Percentiles rank a stretch among this genome's conserved stretches.
phyloP scores from a whole-genome alignment of 2,888 invertebrate genomes.

The Napeogenes sylphis region DNA sequence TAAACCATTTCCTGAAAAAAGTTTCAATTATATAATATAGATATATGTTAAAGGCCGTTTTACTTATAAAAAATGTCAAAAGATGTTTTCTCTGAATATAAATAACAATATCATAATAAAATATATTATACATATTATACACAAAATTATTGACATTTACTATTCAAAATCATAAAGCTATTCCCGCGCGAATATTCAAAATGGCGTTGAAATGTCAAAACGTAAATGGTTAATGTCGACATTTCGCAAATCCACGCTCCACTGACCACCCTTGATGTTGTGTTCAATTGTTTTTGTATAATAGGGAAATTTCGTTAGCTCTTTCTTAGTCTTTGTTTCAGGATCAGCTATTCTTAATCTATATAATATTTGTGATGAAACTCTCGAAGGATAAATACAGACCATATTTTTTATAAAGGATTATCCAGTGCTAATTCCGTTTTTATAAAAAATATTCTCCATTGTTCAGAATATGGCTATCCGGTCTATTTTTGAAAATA shows the following conservation, averaged over 20 bases:
- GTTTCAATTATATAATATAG: too few species aligned
- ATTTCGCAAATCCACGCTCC: slow-evolving; percentile 35
- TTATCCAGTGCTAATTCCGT: too few species aligned
- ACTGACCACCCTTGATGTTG: slow-evolving; percentile 32
- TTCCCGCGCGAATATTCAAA: slow-evolving; percentile 25
- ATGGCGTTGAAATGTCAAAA: slow-evolving; percentile 42
- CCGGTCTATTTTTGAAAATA: too few species aligned
- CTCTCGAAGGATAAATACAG: too few species aligned
- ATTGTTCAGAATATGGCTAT: too few species aligned
- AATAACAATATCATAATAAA: too few species aligned
- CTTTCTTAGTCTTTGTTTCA: slow-evolving; percentile 14
- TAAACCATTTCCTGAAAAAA: too few species aligned
- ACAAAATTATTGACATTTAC: background rate
- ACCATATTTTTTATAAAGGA: too few species aligned
- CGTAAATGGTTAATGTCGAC: slow-evolving; percentile 37
- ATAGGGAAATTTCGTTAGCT: slow-evolving; percentile 36
- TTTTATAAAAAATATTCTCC: too few species aligned
- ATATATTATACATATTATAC: too few species aligned
- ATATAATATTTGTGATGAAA: too few species aligned
- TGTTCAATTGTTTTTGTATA: slow-evolving; percentile 40
- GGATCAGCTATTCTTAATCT: slow-evolving; percentile 9
- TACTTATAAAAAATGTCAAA: slow-evolving; percentile 21
- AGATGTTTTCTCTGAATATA: too few species aligned
- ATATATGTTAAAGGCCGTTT: slow-evolving; percentile 13
- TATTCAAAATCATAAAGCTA: slow-evolving; percentile 1